phyloP scores from a whole-genome alignment of 1,140 invertebrate species.

The Drosophila bocki region DNA sequence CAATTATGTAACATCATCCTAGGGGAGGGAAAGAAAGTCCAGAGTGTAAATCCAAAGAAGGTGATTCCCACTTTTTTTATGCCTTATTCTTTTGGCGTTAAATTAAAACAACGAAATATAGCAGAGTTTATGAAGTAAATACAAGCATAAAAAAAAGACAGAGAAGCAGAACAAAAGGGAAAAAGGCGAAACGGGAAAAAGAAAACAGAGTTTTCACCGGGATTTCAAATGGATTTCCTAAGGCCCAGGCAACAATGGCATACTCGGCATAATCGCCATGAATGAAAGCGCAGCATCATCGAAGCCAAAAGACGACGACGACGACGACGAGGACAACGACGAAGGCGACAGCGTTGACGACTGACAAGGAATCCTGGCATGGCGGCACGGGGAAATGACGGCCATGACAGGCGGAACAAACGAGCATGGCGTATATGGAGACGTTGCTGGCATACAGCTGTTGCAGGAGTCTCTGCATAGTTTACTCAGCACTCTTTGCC shows the following conservation, averaged over 20 bases:
- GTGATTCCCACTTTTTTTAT: constrained; percentile 20
- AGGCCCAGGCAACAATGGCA: constrained; percentile 74
- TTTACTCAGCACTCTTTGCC: constrained; percentile 55
- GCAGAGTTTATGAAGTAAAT: constrained; percentile 53
- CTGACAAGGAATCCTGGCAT: constrained; percentile 14
- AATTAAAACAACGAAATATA: constrained; percentile 73
- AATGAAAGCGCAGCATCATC: constrained; percentile 80
- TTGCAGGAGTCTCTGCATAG: constrained; percentile 30
- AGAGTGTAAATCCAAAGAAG: constrained; percentile 21
- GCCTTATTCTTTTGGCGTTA: constrained; percentile 54
- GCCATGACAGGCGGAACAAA: constrained; percentile 78
- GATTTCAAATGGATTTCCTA: constrained; percentile 78
- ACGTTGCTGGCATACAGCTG: constrained; percentile 32
- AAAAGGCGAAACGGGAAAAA: neutral
- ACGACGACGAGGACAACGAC: constrained; percentile 37
- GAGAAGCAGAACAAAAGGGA: neutral
- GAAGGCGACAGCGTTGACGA: constrained; percentile 20
- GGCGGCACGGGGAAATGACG: constrained; percentile 25
- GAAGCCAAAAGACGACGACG: constrained; percentile 44
- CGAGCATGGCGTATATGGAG: constrained; percentile 66
- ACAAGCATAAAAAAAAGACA: constrained; percentile 28
- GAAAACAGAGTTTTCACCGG: constrained; percentile 53
- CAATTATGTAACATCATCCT: constrained; percentile 65
- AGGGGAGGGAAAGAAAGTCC: neutral
- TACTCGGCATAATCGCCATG: constrained; percentile 72